Evolutionary conservation across 2,888 invertebrate genomes (phyloP).

Genomic region (Epistrophe eligans): DNA sequence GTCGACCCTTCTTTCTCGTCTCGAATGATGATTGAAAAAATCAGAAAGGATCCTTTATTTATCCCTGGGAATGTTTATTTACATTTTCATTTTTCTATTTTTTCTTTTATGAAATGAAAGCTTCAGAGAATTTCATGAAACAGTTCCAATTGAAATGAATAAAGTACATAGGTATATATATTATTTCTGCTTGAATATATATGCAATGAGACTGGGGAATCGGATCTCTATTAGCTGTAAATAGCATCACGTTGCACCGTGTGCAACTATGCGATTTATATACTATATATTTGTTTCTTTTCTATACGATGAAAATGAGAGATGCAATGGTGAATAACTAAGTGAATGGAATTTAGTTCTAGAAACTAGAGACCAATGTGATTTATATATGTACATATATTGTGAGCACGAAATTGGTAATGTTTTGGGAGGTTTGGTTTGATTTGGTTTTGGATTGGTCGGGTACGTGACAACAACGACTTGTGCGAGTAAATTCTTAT

Average conservation of each 20-base stretch:
- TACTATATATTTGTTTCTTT: neutral
- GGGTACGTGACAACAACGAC: neutral
- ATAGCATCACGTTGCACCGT: slow-evolving; percentile 57
- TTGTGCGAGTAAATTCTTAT: neutral
- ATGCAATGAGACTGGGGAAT: neutral
- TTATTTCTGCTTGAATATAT: neutral
- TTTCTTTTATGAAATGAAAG: neutral
- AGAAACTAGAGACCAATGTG: neutral
- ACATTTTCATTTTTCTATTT: neutral
- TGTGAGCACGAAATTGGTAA: slow-evolving; percentile 41
- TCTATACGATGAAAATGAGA: neutral
- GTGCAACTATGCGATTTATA: slow-evolving; percentile 47
- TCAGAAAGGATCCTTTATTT: slow-evolving; percentile 40
- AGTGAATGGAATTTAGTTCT: slow-evolving; percentile 56
- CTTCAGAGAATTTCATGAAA: slow-evolving; percentile 16
- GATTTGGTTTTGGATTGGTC: neutral
- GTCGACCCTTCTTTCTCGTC: slow-evolving; percentile 6
- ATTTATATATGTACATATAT: too few species aligned
- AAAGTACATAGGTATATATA: neutral
- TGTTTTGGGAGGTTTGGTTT: slow-evolving; percentile 5
- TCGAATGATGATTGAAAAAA: slow-evolving; percentile 47
- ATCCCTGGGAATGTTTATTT: slow-evolving; percentile 46
- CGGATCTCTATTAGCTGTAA: slow-evolving; percentile 58
- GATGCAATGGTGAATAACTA: slow-evolving; percentile 11
- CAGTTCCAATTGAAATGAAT: neutral